Conservation (phyloP, 2,797 vertebrate species). For the Coranthus polyacanthus region DNA sequence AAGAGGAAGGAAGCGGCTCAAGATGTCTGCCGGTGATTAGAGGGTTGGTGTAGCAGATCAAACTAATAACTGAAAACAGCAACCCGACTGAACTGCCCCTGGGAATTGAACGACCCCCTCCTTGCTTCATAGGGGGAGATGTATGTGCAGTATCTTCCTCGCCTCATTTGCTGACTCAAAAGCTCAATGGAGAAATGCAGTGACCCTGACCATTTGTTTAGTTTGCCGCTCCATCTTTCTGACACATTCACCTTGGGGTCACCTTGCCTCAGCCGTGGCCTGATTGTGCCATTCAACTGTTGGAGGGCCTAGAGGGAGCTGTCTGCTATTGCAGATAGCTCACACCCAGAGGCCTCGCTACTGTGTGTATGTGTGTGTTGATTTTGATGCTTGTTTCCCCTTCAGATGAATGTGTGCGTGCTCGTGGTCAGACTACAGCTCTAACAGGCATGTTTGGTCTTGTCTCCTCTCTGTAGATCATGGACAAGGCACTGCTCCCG, state of each 20-base stretch:
- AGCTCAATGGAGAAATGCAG: slow-evolving; percentile 53
- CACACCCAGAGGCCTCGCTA: slow-evolving; percentile 39
- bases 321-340: slow-evolving; percentile 77
- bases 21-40: slow-evolving; percentile 47
- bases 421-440: slow-evolving; percentile 36
- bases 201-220: slow-evolving; percentile 66
- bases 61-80: slow-evolving; percentile 49
- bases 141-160: slow-evolving; percentile 55
- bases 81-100: slow-evolving; percentile 30
- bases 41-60: slow-evolving; percentile 38
- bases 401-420: slow-evolving; percentile 44
- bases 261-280: slow-evolving; percentile 85
- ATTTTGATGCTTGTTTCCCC: slow-evolving; percentile 20
- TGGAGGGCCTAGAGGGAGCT: slow-evolving; percentile 71
- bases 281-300: slow-evolving; percentile 83
- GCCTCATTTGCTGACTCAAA: slow-evolving; percentile 75
- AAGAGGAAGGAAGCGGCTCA: slow-evolving; percentile 6
- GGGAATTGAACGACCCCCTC: slow-evolving; percentile 22
- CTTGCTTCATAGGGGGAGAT: slow-evolving; percentile 38
- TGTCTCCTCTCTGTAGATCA: slow-evolving; percentile 87
- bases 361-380: slow-evolving; percentile 22
- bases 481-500: slow-evolving; percentile 94
- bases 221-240: slow-evolving; percentile 75
- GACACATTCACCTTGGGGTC: slow-evolving; percentile 84
- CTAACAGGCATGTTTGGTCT: slow-evolving; percentile 61